phyloP scores from a whole-genome alignment of 2,888 invertebrate genomes.

The Cephus nigrinus region DNA sequence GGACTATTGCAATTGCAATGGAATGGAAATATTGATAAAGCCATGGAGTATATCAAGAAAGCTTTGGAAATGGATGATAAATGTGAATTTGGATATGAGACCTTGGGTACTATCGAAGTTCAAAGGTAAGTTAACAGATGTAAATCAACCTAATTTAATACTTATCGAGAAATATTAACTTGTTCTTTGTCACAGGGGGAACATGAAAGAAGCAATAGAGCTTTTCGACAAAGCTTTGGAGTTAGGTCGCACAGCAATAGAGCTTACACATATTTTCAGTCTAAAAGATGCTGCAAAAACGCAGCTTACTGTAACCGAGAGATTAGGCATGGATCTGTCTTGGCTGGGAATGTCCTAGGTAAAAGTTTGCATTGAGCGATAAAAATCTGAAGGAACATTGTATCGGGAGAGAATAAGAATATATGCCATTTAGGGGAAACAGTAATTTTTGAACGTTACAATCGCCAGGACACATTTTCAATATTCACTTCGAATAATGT shows the following conservation, averaged over 20 bases:
- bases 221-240: slow-evolving; percentile 90
- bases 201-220: slow-evolving; percentile 83
- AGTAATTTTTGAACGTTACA: not conserved
- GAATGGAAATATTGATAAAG: slow-evolving; percentile 84
- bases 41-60: slow-evolving; percentile 80
- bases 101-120: slow-evolving; percentile 93
- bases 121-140: slow-evolving; percentile 68
- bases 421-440: not conserved
- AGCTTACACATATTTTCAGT: slow-evolving; percentile 91
- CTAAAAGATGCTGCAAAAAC: slow-evolving; percentile 90
- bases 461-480: not conserved
- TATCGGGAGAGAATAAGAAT: not conserved
- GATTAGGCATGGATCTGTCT: slow-evolving; percentile 74
- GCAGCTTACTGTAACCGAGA: slow-evolving; percentile 84
- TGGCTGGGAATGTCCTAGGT: slow-evolving; percentile 13
- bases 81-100: slow-evolving; percentile 96
- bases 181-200: slow-evolving; percentile 72
- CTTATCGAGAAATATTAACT: not conserved
- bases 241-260: slow-evolving; percentile 86
- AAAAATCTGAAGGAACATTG: not conserved
- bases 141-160: not conserved
- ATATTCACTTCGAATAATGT: not conserved
- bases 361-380: not conserved
- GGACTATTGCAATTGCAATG: slow-evolving; percentile 87
- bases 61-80: slow-evolving; percentile 90